A percentile compares a stretch with the other conserved stretches of the same genome.
Conservation (phyloP, 2,888 invertebrate species). For the Hydrotaea cyrtoneurina region DNA sequence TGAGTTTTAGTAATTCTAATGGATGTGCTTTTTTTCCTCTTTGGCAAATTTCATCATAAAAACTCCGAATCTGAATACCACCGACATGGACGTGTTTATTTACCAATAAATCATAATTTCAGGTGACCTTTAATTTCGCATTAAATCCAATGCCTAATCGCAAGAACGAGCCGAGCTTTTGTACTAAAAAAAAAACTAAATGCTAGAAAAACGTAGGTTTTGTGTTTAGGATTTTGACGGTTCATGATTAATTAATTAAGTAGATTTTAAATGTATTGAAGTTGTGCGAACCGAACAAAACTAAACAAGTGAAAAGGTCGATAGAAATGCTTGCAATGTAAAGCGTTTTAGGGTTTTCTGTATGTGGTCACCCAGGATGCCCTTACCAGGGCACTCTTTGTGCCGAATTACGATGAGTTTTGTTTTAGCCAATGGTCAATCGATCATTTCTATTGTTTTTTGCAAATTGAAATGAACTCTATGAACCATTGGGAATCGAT, state of each 20-base stretch:
- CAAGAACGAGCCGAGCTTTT: no score
- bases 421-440: not conserved
- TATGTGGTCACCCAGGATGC: not conserved
- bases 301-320: not conserved
- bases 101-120: slow-evolving; percentile 28
- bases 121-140: not conserved
- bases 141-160: not conserved
- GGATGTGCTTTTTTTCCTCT: not conserved
- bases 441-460: not conserved
- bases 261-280: slow-evolving; percentile 16
- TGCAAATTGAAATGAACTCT: not conserved
- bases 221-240: not conserved
- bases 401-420: not conserved
- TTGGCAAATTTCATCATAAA: not conserved
- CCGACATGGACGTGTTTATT: not conserved
- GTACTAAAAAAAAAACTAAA: no score
- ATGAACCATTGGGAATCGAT: not conserved
- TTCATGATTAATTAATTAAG: slow-evolving; percentile 5
- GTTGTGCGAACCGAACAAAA: not conserved
- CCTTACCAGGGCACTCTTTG: not conserved
- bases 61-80: not conserved
- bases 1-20: not conserved
- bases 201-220: no score
- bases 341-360: not conserved
- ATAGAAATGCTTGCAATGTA: not conserved